Base-by-base conservation (phyloP, 2,797 vertebrate genomes). In the Parauchenoglanis punctatus region DNA sequence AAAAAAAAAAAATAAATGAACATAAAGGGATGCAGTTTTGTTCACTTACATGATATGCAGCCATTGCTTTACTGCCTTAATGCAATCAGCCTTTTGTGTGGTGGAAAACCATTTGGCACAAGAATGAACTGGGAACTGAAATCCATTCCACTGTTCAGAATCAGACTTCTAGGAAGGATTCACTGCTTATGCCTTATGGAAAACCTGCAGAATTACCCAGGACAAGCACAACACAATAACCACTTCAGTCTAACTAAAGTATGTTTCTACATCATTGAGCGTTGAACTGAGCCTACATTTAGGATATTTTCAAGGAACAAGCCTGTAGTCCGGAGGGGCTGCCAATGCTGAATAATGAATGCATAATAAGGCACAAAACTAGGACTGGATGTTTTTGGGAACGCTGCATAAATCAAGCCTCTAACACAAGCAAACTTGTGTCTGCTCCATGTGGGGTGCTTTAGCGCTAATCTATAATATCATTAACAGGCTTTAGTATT, bases 21-120 rank as follows among this genome's bases (percentile, higher is more conserved):
- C n/a, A 11, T 28, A 23, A 3, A 12, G 7, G 23, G 83, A 40
- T 1, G 83, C 23, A 7, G 52, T 23, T 23, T 25, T 11, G 3
- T n/a, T 28, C 6, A 18, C 6, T 82, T 63, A 2, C 25, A 46
- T 28, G 13, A 49, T 11, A 23, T 23, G 17, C 28, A 72, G 18
- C 10, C 7, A 18, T 13, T 44, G n/a, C 54, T 61, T 44, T 18
- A 68, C n/a, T 25, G 70, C 20, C 4, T 59, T 73, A 61, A 85
- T 31, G 84, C 25, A 76, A 76, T 76, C 63, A 76, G 4, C 35
- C 56, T n/a, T 25, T 77, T 63, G 35, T 61, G 75, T 85, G 35
- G 25, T 28, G 54, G 6, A 59, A 70, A n/a, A 63, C 56, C 56
- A 84, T 58, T 58, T 75, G 70, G 54, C 56, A 85, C 56, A 75